Percentiles rank a stretch among this genome's conserved stretches.
Evolutionary conservation across 2,797 vertebrate species (phyloP).

Genomic region (Rhynchonycteris naso): DNA sequence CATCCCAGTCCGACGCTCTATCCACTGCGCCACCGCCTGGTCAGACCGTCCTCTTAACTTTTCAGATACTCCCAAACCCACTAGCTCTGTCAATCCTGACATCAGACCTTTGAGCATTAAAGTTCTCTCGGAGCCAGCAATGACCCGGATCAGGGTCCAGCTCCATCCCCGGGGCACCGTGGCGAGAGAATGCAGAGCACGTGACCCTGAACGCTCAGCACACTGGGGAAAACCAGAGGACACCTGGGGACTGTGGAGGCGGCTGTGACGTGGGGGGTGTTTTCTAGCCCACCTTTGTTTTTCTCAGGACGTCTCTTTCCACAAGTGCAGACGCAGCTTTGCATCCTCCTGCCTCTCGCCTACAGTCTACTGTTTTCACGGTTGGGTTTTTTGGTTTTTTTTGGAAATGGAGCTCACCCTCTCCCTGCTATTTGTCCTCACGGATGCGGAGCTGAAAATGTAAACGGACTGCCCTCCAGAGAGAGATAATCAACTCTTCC

Average conservation of each 20-base stretch:
- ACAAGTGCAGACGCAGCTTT: not conserved
- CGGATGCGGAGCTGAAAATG: not conserved
- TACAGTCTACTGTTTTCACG: not conserved
- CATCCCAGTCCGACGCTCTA: too few species aligned
- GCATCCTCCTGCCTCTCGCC: not conserved
- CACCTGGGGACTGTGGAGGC: not conserved
- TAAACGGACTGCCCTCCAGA: not conserved
- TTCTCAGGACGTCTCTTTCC: fast-evolving
- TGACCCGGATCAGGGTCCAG: not conserved
- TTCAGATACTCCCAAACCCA: not conserved
- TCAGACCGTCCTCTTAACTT: not conserved
- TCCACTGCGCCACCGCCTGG: too few species aligned
- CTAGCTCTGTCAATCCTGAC: not conserved
- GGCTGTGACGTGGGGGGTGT: fast-evolving
- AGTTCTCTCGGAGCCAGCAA: not conserved
- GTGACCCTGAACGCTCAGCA: too few species aligned
- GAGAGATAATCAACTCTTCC: not conserved
- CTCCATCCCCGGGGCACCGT: fast-evolving
- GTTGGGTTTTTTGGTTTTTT: too few species aligned
- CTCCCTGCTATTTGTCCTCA: not conserved
- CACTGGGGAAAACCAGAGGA: too few species aligned
- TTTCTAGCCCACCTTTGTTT: too few species aligned
- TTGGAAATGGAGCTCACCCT: not conserved
- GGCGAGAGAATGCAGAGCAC: not conserved
- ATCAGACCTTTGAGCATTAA: not conserved